Conservation (phyloP, 1,140 invertebrate genomes). For the Scaptomyza graminum region DNA sequence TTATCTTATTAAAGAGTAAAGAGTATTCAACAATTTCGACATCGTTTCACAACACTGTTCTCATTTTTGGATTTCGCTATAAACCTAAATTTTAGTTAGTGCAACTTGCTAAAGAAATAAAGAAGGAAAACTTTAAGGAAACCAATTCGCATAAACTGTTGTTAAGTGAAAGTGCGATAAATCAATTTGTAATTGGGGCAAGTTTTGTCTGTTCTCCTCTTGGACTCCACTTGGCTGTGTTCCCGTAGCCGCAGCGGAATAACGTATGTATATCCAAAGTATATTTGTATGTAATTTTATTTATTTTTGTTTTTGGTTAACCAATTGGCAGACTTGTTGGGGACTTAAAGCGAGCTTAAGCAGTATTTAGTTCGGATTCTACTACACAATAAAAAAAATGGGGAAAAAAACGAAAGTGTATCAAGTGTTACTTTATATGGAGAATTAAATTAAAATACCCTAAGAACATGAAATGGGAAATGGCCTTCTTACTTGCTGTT, state of each 20-base stretch:
- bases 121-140: conserved; percentile 27
- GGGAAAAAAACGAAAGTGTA: neutral
- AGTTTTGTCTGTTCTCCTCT: conserved; percentile 24
- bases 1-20: no score
- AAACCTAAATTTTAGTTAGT: conserved; percentile 1
- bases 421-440: no score
- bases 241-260: neutral
- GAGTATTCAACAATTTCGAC: no score
- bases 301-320: conserved; percentile 4
- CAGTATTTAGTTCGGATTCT: conserved; percentile 29
- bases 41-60: no score
- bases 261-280: conserved; percentile 12
- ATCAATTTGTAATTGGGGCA: conserved; percentile 61
- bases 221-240: neutral
- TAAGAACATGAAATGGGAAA: no score
- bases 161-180: conserved; percentile 57
- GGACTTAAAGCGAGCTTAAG: conserved; percentile 44
- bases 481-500: no score
- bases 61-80: no score
- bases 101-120: conserved; percentile 30
- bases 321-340: conserved; percentile 27
- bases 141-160: conserved; percentile 59
- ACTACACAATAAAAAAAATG: neutral
- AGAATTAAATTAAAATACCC: no score
- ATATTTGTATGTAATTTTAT: conserved; percentile 10